These are phyloP conservation scores for Napeogenes sylphis DNA, from an alignment of 2,888 invertebrate genomes.

Conservation along the genomic window DNA sequence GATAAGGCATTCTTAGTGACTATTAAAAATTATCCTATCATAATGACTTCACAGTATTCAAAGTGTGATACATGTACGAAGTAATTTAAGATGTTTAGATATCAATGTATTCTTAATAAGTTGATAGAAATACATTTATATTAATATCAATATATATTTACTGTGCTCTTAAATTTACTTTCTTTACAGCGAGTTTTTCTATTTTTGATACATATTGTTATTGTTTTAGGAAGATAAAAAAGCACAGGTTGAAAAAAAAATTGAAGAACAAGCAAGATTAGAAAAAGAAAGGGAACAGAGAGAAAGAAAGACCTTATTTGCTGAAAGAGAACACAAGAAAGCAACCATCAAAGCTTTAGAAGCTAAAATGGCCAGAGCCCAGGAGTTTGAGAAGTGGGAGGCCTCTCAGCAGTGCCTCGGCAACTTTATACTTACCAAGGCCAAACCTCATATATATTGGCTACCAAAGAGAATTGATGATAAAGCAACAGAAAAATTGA, in stretches of 20 bases:
- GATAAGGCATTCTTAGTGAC: too few relatives aligned
- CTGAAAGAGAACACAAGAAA: constrained; percentile 91
- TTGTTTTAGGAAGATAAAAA: constrained; percentile 65
- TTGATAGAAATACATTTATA: too few relatives aligned
- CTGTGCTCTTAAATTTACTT: too few relatives aligned
- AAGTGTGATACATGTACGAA: too few relatives aligned
- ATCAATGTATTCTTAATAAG: too few relatives aligned
- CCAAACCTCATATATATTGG: constrained; percentile 92
- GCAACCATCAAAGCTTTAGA: constrained; percentile 92
- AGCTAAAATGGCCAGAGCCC: constrained; percentile 91
- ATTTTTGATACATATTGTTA: neutral
- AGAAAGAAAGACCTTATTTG: constrained; percentile 90
- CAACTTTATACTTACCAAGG: constrained; percentile 91
- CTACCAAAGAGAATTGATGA: constrained; percentile 87
- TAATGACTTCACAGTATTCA: too few relatives aligned
- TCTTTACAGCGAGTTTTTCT: too few relatives aligned
- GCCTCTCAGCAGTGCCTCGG: constrained; percentile 82
- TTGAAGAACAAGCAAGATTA: constrained; percentile 92
- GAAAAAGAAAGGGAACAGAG: constrained; percentile 90
- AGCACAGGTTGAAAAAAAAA: constrained; percentile 92
- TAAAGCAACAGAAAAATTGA: constrained; percentile 81
- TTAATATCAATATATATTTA: too few relatives aligned
- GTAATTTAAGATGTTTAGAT: too few relatives aligned
- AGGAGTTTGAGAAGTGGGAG: constrained; percentile 94
- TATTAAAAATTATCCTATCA: too few relatives aligned